These are phyloP conservation scores for Shinisaurus crocodilurus DNA, from an alignment of 2,113 vertebrate species.

Conservation along the genomic window DNA sequence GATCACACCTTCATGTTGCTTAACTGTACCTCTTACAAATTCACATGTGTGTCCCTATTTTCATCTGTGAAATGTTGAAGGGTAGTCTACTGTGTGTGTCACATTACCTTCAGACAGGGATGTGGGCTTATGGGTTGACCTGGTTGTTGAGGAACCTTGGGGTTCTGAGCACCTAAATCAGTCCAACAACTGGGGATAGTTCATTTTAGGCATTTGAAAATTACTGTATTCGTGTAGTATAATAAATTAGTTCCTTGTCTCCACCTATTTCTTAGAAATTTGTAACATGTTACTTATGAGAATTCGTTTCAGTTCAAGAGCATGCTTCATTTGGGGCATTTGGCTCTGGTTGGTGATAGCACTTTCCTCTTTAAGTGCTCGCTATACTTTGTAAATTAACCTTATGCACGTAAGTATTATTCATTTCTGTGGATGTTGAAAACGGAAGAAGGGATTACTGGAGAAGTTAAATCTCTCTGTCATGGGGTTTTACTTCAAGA, in stretches of 20 bases:
- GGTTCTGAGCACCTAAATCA: background rate
- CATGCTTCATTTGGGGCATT: slow-evolving; percentile 20
- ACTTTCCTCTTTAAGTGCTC: background rate
- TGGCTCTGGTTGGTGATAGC: slow-evolving; percentile 11
- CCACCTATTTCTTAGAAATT: slow-evolving; percentile 27
- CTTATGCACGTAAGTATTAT: background rate
- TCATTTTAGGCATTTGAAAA: slow-evolving; percentile 17
- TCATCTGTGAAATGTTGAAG: too few relatives aligned
- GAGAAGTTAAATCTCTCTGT: background rate
- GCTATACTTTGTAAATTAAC: background rate
- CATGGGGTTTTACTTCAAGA: accelerated
- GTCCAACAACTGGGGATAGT: background rate
- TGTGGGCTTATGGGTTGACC: too few relatives aligned
- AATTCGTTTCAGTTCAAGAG: slow-evolving; percentile 48
- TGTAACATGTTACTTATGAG: background rate
- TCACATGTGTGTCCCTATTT: too few relatives aligned
- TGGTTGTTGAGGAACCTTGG: background rate
- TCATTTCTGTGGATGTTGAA: background rate
- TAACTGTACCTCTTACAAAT: too few relatives aligned
- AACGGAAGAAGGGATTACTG: background rate
- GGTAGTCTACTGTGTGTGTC: background rate
- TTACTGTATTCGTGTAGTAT: background rate
- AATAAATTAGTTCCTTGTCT: background rate
- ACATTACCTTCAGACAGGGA: background rate
- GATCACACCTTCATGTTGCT: too few relatives aligned